Evolutionary conservation across 2,113 vertebrate genomes (phyloP).

Genomic region (Chlamydotis undulata): DNA sequence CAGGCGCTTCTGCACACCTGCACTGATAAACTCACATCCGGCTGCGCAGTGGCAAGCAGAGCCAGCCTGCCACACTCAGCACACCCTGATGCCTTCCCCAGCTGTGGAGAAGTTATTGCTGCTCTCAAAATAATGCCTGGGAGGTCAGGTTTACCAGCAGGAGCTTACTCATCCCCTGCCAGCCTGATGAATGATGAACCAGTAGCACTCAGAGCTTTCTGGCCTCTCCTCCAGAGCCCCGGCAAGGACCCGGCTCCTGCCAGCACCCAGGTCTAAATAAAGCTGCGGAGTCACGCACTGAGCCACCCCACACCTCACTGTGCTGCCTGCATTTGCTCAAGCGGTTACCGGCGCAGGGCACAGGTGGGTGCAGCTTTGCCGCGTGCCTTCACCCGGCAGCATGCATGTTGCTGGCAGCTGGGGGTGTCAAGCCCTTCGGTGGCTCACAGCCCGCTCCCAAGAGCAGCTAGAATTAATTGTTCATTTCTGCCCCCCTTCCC

Average conservation of each 20-base stretch:
- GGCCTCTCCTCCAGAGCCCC: not conserved
- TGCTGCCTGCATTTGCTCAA: accelerated
- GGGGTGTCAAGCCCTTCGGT: not conserved
- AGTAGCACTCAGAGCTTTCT: not conserved
- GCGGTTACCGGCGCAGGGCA: accelerated
- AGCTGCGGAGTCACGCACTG: not conserved
- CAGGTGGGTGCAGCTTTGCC: not conserved
- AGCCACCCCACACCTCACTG: accelerated
- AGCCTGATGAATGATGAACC: not conserved
- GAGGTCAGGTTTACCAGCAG: not conserved
- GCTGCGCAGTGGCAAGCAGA: not conserved
- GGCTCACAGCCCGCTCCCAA: not conserved
- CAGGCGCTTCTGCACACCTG: not conserved
- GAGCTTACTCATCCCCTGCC: not conserved
- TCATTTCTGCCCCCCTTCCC: not conserved
- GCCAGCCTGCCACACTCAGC: not conserved
- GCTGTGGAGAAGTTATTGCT: not conserved
- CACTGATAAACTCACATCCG: accelerated
- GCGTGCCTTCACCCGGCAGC: not conserved
- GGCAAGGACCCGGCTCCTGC: accelerated
- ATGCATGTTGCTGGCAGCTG: not conserved
- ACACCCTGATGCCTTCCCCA: not conserved
- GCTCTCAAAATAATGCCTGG: not conserved
- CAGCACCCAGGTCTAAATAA: not conserved
- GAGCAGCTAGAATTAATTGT: not conserved